These are phyloP conservation scores for Perizoma flavofasciatum DNA, from an alignment of 2,888 invertebrate species.

Conservation along the genomic window DNA sequence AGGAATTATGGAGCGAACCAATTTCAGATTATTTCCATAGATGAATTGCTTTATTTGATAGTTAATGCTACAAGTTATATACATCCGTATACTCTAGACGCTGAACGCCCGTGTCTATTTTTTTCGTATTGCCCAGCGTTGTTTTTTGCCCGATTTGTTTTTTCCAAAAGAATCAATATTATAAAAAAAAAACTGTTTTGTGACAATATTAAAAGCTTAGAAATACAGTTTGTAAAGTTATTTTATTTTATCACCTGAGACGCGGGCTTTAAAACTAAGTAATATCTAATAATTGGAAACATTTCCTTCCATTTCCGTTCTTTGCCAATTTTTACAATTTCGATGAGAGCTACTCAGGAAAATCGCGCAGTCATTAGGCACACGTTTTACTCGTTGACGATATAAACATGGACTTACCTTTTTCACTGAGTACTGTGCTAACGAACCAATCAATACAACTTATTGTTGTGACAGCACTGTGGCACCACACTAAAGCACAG, in stretches of 20 bases:
- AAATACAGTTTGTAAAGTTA: background rate
- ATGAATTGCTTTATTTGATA: slow-evolving; percentile 28
- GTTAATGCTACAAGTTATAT: slow-evolving; percentile 9
- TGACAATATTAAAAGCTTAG: no score
- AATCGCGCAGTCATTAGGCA: slow-evolving; percentile 12
- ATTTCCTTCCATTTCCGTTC: slow-evolving; percentile 19
- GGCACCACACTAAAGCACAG: no score
- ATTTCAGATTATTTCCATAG: slow-evolving; percentile 36
- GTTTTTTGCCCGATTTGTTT: no score
- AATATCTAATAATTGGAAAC: slow-evolving; percentile 21
- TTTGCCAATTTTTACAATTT: slow-evolving; percentile 26
- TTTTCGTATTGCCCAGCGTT: no score
- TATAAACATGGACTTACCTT: slow-evolving; percentile 1
- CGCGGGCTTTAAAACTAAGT: slow-evolving; percentile 5
- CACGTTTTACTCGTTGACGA: slow-evolving; percentile 5
- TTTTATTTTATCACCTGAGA: no score
- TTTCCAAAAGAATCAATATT: no score
- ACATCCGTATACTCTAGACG: background rate
- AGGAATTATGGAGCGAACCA: slow-evolving; percentile 39
- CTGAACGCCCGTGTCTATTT: no score
- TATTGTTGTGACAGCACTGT: no score
- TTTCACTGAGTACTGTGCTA: background rate
- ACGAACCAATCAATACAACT: background rate
- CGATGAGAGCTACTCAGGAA: slow-evolving; percentile 18
- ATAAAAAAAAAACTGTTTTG: no score